Conservation (phyloP, 2,113 vertebrate species). For the Platysternon megacephalum region DNA sequence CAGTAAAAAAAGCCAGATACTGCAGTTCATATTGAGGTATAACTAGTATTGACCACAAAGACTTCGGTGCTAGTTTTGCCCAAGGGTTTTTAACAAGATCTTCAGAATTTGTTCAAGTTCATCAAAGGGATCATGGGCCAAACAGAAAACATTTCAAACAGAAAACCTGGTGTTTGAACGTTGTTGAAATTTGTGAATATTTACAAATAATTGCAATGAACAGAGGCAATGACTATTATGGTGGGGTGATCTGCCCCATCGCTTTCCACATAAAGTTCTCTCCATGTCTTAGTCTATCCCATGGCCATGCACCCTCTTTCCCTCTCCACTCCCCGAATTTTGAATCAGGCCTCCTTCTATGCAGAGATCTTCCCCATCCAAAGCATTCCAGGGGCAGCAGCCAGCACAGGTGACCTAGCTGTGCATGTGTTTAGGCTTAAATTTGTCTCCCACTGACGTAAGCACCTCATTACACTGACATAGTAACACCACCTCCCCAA, state of each 20-base stretch:
- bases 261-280: background rate
- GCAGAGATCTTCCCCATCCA: background rate
- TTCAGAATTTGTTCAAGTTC: background rate
- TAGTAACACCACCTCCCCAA: background rate
- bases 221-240: background rate
- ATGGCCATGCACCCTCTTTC: background rate
- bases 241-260: rapidly evolving
- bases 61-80: background rate
- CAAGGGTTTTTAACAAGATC: background rate
- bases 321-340: background rate
- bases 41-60: background rate
- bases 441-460: background rate
- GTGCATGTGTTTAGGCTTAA: background rate
- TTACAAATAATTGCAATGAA: background rate
- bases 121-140: background rate
- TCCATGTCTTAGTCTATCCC: background rate
- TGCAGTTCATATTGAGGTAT: background rate
- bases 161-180: background rate
- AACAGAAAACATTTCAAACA: background rate
- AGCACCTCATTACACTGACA: background rate
- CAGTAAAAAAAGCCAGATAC: slow-evolving; percentile 26
- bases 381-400: background rate
- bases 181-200: background rate
- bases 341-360: background rate
- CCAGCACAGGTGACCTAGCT: background rate